Evolutionary conservation across 2,797 vertebrate genomes (phyloP).

Genomic region (Sebastes miniatus): DNA sequence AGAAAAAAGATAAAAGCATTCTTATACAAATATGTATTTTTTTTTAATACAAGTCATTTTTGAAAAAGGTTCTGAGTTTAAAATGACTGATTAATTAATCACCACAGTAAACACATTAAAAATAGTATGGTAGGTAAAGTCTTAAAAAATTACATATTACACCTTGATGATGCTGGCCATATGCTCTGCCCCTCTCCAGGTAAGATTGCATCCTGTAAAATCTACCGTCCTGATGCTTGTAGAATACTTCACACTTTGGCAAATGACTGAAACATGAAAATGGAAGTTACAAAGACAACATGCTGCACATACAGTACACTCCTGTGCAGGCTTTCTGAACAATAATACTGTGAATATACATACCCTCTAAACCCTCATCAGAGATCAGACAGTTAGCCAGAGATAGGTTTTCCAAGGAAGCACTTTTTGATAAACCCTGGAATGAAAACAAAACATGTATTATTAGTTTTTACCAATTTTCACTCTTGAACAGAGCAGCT

Average conservation of each 20-base stretch:
- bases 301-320: not conserved
- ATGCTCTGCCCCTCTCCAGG: constrained; percentile 93
- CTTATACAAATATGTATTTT: not conserved
- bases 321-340: not conserved
- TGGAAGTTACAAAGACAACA: constrained; percentile 5
- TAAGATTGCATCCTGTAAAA: constrained; percentile 92
- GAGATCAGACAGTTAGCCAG: constrained; percentile 91
- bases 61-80: not conserved
- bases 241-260: constrained; percentile 94
- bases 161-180: constrained; percentile 95
- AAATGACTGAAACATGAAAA: constrained; percentile 84
- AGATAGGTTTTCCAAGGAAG: constrained; percentile 87
- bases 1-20: not conserved
- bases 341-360: constrained; percentile 51
- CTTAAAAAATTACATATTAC: constrained; percentile 12
- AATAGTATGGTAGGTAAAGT: not conserved
- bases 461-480: not conserved
- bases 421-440: constrained; percentile 88
- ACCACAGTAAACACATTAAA: not conserved
- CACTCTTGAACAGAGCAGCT: not conserved
- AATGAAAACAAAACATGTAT: constrained; percentile 19
- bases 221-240: constrained; percentile 87
- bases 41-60: not conserved
- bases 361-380: constrained; percentile 93
- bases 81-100: not conserved